Evolutionary conservation across 1,140 invertebrate species (phyloP), one percentile per base, ranked within the genome.

Genomic region (Campoletis sonorensis): DNA sequence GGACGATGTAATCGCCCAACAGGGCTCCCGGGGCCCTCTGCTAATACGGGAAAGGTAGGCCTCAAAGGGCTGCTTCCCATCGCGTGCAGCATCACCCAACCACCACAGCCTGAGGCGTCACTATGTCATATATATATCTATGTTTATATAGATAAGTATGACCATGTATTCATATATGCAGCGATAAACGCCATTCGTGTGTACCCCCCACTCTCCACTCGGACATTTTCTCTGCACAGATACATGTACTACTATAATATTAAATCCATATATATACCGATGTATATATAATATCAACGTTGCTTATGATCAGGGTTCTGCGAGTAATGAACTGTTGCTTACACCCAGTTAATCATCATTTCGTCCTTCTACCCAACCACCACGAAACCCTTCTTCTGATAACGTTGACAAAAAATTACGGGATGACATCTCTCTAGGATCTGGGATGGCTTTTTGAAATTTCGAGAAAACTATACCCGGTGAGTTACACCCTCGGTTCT

Each of bases 51-150:
- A 81, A 76, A 81, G 80, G 80, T 81, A 70, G 73, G 64, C 64
- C 77, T 78, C 80, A 81, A 81, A 81, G 80, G 80, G 75, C 67
- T 67, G 67, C 72, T 80, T 68, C 37, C 61, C 76, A 78, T 61
- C 67, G 76, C 73, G 13, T 64, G 0, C 70, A 72, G 37, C 72
- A 78, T 45, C 76, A 70, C 30, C 30, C 1, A 30, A 78, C 33
- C 45, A 18, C 10, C 61, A 40, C n/a, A 67, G 76, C 73, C 73
- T 27, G 4, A 61, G 73, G 73, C 54, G 51, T 51, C 73, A 33
- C 67, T 1, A 70, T 21, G 26, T 51, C 40, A 64, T 64, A 23
- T 64, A 64, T 64, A 61, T 61, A n/a, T 54, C 1, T 54, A 54
- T 54, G 15, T 54, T 54, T 54, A n/a, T 54, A n/a, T 54, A 15